These are phyloP conservation scores for Rhagoletis zephyria DNA, from an alignment of 1,140 invertebrate genomes.

Conservation along the genomic window DNA sequence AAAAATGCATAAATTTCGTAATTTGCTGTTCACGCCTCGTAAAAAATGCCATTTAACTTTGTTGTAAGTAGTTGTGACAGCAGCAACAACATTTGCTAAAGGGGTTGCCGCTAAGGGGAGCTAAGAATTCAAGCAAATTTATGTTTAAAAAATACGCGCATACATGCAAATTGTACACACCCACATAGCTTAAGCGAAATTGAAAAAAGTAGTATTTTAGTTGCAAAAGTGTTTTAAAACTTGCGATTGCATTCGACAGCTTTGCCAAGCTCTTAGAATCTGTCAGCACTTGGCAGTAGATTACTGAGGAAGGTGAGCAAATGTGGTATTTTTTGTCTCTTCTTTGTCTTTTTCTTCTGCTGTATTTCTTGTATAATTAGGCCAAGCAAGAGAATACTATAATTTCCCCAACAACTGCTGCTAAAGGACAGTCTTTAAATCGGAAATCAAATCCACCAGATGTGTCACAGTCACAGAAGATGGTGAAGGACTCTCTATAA, in stretches of 20 bases:
- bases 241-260: neutral
- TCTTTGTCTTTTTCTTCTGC: no score
- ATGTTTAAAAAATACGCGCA: neutral
- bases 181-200: neutral
- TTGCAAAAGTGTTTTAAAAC: neutral
- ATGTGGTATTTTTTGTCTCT: no score
- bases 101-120: neutral
- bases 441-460: no score
- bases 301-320: no score
- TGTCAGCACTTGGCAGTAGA: slow-evolving; percentile 22
- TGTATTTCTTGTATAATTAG: neutral
- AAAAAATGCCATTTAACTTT: slow-evolving; percentile 52
- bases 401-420: neutral
- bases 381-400: neutral
- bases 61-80: slow-evolving; percentile 40
- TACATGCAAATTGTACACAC: neutral
- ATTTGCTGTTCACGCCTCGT: slow-evolving; percentile 54
- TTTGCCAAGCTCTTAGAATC: neutral
- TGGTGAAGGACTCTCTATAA: no score
- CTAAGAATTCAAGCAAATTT: neutral
- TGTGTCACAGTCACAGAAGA: no score
- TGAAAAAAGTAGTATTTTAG: neutral
- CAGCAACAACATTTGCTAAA: slow-evolving; percentile 1
- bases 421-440: no score
- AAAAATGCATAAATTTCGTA: slow-evolving; percentile 50